A percentile compares a stretch with the other conserved stretches of the same genome.
These are phyloP conservation scores for Heteromormyrus szaboi DNA, from an alignment of 2,797 vertebrate species.

Conservation along the genomic window DNA sequence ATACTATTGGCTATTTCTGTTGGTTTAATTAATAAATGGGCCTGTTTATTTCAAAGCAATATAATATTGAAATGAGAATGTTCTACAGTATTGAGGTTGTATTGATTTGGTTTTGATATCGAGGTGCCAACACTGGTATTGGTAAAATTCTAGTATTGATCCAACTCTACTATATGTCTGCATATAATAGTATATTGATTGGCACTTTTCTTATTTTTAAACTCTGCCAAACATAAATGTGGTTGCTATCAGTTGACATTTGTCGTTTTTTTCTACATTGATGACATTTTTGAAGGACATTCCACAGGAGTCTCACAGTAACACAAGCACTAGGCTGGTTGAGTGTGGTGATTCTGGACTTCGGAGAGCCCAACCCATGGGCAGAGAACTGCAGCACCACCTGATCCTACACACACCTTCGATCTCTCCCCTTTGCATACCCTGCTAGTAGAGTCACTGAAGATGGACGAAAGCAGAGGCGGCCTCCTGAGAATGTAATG, in stretches of 20 bases:
- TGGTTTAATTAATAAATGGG: not conserved
- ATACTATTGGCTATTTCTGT: not conserved
- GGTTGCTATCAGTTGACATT: not conserved
- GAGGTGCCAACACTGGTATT: not conserved
- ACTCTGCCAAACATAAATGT: not conserved
- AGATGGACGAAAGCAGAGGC: not conserved
- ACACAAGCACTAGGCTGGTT: not conserved
- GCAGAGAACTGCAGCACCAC: not conserved
- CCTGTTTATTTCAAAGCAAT: not conserved
- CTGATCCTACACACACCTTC: not conserved
- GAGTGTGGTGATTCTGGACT: not conserved
- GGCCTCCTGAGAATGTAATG: not conserved
- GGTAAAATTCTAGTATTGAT: not conserved
- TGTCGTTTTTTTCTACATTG: not conserved
- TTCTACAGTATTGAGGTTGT: not conserved
- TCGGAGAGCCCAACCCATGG: not conserved
- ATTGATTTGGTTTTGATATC: not conserved
- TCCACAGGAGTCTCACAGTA: not conserved
- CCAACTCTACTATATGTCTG: not conserved
- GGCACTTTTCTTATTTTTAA: not conserved
- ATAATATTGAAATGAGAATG: not conserved
- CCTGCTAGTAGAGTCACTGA: not conserved
- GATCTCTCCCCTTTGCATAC: not conserved
- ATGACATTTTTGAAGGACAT: not conserved
- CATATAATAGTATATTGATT: constrained; percentile 1